These are phyloP conservation scores for Ctenochaetus hawaiiensis DNA, from an alignment of 2,797 vertebrate genomes.

Conservation along the genomic window DNA sequence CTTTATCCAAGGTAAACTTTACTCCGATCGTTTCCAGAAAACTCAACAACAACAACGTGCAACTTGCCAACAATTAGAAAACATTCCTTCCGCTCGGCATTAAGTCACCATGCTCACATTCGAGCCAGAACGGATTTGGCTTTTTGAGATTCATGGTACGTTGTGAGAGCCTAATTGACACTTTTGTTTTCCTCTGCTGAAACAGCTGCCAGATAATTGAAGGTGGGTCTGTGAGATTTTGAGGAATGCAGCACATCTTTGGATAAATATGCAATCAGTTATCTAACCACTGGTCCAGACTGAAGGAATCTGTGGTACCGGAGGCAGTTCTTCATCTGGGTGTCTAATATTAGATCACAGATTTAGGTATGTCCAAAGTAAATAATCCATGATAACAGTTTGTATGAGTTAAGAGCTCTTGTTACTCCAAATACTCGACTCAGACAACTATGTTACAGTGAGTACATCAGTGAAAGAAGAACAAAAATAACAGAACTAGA, in stretches of 20 bases:
- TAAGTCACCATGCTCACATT: constrained; percentile 26
- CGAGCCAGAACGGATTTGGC: constrained; percentile 28
- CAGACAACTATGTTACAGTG: not conserved
- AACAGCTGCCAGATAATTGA: constrained; percentile 22
- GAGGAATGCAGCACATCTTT: constrained; percentile 15
- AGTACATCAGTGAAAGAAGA: not conserved
- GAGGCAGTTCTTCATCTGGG: not conserved
- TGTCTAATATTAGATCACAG: not conserved
- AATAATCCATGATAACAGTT: not conserved
- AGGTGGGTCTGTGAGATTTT: constrained; percentile 7
- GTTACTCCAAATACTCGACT: too few species aligned
- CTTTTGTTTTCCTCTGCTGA: constrained; percentile 31
- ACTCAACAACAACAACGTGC: constrained; percentile 38
- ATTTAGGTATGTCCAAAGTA: constrained; percentile 11
- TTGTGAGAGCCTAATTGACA: constrained; percentile 24
- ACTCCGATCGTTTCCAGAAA: constrained; percentile 54
- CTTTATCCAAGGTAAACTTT: constrained; percentile 57
- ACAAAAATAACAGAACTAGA: too few species aligned
- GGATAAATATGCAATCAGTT: constrained; percentile 23
- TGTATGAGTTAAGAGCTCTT: not conserved
- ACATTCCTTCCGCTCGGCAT: constrained; percentile 49
- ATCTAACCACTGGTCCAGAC: not conserved
- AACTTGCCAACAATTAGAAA: constrained; percentile 42
- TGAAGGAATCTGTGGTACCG: not conserved
- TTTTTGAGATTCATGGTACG: constrained; percentile 31